These are phyloP conservation scores for Dioctria linearis DNA, from an alignment of 2,888 invertebrate species.

Conservation along the genomic window DNA sequence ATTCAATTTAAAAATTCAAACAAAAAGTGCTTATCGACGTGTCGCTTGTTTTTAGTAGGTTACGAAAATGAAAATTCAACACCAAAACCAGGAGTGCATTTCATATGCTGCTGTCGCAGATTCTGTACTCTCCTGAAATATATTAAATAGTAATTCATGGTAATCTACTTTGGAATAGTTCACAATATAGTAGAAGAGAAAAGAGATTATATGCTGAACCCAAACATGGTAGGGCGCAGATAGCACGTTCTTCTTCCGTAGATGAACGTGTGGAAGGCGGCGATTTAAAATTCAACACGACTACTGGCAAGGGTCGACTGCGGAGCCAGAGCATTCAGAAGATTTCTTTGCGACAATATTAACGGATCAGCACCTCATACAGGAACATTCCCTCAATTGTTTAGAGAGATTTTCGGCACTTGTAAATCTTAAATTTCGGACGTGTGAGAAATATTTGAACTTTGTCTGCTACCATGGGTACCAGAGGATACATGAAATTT, in stretches of 20 bases:
- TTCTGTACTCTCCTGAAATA: background rate
- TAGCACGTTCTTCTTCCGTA: background rate
- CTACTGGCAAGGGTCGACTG: background rate
- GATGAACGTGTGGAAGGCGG: constrained; percentile 23
- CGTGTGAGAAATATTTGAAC: constrained; percentile 30
- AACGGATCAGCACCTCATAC: constrained; percentile 44
- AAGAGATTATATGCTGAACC: constrained; percentile 21
- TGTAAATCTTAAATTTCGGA: constrained; percentile 32
- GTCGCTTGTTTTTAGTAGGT: no score
- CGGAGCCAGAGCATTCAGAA: constrained; percentile 19
- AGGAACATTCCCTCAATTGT: constrained; percentile 40
- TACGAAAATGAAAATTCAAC: no score
- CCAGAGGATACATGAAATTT: no score
- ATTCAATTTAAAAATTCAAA: no score
- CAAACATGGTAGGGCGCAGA: background rate
- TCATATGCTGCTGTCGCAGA: no score
- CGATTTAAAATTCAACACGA: constrained; percentile 36
- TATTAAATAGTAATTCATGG: constrained; percentile 33
- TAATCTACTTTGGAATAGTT: constrained; percentile 37
- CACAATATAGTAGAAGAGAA: background rate
- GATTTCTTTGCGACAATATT: constrained; percentile 47
- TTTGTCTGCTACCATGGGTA: background rate
- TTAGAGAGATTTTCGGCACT: constrained; percentile 42
- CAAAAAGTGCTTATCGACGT: no score
- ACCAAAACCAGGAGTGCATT: no score